These are phyloP conservation scores for Himalopsyche japonica DNA, from an alignment of 2,888 invertebrate genomes.

Conservation along the genomic window DNA sequence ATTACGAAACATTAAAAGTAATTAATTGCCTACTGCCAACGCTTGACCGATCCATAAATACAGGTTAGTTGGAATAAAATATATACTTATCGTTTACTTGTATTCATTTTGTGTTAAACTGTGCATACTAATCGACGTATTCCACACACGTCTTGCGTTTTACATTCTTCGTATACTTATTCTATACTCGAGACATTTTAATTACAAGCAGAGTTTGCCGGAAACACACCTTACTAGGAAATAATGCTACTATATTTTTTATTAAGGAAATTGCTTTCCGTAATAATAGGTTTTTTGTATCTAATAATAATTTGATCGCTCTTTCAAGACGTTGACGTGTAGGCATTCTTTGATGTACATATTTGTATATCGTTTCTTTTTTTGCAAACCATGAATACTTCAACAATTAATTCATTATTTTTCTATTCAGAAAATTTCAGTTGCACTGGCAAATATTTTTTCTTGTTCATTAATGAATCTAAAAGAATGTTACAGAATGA, in stretches of 20 bases:
- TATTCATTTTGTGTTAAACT: neutral
- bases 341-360: conserved; percentile 5
- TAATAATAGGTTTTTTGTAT: neutral
- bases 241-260: neutral
- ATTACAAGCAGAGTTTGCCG: neutral
- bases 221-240: conserved; percentile 8
- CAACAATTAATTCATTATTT: neutral
- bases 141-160: neutral
- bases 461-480: too few species aligned
- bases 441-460: too few species aligned
- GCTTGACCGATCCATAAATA: neutral
- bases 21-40: neutral
- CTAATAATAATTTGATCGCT: neutral
- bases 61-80: neutral
- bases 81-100: neutral
- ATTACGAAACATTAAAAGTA: neutral
- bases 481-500: too few species aligned
- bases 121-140: neutral
- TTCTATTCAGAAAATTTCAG: too few species aligned
- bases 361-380: neutral
- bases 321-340: conserved; percentile 3
- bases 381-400: neutral
- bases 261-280: neutral
- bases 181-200: neutral
- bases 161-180: neutral